Base-by-base conservation (phyloP, 1,140 invertebrate genomes). In the Potamilus streckersoni region DNA sequence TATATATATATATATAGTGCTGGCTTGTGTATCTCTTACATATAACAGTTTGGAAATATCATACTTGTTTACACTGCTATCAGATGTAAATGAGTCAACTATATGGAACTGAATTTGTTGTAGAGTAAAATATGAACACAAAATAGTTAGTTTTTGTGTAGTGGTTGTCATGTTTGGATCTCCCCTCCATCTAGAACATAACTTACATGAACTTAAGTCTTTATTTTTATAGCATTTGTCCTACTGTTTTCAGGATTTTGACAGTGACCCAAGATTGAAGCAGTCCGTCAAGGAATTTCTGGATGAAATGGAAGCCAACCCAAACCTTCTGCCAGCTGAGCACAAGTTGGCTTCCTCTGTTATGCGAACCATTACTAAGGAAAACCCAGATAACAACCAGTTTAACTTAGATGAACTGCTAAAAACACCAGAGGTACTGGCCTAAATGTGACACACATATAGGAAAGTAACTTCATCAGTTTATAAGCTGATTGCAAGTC, bases 321-420 rank as follows among this genome's bases (percentile, higher is more conserved):
- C 94, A 0, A 95, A 95, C 81, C 89, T 98, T n/a, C 90, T 97
- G 57, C 95, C 96, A 0, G 94, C 95, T 0, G 96, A 98, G 86
- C 95, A 97, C 85, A 96, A 97, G 87, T 95, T 95, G 2, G 96
- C 96, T 92, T 93, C 63, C 94, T 96, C 87, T 86, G 87, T 98
- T 23, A 90, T 97, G 19, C 91, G 95, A 69, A 90, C 97, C 23
- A 91, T 98, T 13, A 94, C 94, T 55, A 94, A 95, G 74, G 94
- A 95, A 62, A 83, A 88, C 59, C 90, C 87, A 82, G 91, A 91
- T 81, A 74, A 76, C 20, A 84, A 84, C 68, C 74, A 75, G 65
- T 69, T 94, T 19, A 94, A 97, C 83, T 89, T 98, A 19, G 92
- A 93, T 65, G 90, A 93, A 23, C 87, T 98, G 6, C 91, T 98